Base-by-base conservation (phyloP, 2,113 vertebrate genomes). In the Hemiscyllium ocellatum region DNA sequence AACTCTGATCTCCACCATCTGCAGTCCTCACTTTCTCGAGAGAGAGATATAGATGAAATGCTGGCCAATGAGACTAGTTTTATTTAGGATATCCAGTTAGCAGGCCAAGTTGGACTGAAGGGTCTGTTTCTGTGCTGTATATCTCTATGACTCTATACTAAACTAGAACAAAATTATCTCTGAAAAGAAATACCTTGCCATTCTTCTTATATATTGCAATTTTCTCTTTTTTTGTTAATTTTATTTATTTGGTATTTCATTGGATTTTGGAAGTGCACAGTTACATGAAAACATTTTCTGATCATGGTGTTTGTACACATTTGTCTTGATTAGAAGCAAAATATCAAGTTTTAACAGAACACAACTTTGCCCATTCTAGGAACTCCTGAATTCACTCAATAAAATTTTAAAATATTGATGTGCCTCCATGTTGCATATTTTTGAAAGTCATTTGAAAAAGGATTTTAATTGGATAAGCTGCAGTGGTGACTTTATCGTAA, bases 391-490 rank as follows among this genome's bases (percentile, higher is more conserved):
- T 83, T 6, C 42, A 17, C 80, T 37, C 80, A 42, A 5, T 83
- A 83, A 83, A 83, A 17, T 47, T 83, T 42, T 83, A 20, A 83
- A 83, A 83, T 83, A 83, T 42, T 83, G 19, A 47, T 83, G n/a
- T 19, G 37, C 80, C 37, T 22, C n/a, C 80, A 83, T 47, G 17
- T 83, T 83, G 19, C 66, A 93, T 22, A 66, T 66, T n/a, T 68
- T 93, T 17, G 20, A 1, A 66, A n/a, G 2, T 13, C 10, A 66
- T 37, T 93, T 93, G 61, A n/a, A 66, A 37, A 22, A 66, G 33
- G 89, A 24, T n/a, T 33, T 17, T 93, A 68, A 93, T 93, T 93
- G 66, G 89, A 68, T 93, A 93, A 66, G 19, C 89, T 93, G 66
- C n/a, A 37, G 89, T 66, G n/a, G 37, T 8, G 61, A 66, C n/a